phyloP scores from a whole-genome alignment of 2,888 invertebrate species.

The Pasiphila rectangulata region DNA sequence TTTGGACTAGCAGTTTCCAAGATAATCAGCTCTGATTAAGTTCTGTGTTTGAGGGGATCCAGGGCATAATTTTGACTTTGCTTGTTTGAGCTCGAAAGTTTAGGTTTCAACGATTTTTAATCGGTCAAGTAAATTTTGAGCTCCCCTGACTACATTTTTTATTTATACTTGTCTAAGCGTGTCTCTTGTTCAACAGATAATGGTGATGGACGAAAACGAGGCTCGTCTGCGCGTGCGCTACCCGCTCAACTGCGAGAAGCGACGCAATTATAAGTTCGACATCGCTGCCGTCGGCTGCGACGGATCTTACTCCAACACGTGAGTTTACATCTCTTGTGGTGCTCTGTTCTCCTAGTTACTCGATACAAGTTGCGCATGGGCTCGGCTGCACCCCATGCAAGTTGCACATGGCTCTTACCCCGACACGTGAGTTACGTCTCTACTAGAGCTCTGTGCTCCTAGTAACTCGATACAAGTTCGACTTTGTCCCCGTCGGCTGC shows the following conservation, averaged over 20 bases:
- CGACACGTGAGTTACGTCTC: background rate
- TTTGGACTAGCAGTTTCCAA: too few relatives aligned
- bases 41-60: too few relatives aligned
- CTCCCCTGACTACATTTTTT: too few relatives aligned
- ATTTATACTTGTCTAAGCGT: background rate
- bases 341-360: background rate
- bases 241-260: slow-evolving; percentile 95
- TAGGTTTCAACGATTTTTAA: too few relatives aligned
- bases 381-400: too few relatives aligned
- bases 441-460: background rate
- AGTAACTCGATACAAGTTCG: background rate
- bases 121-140: too few relatives aligned
- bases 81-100: too few relatives aligned
- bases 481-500: too few relatives aligned
- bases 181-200: slow-evolving; percentile 69
- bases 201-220: slow-evolving; percentile 89
- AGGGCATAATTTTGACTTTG: too few relatives aligned
- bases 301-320: slow-evolving; percentile 91
- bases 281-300: slow-evolving; percentile 96
- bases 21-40: too few relatives aligned
- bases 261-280: slow-evolving; percentile 97
- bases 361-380: too few relatives aligned
- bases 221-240: slow-evolving; percentile 89
- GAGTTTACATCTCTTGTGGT: slow-evolving; percentile 52
- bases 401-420: too few relatives aligned